These are phyloP conservation scores for Megalopta genalis DNA, from an alignment of 1,140 invertebrate species.

Conservation along the genomic window DNA sequence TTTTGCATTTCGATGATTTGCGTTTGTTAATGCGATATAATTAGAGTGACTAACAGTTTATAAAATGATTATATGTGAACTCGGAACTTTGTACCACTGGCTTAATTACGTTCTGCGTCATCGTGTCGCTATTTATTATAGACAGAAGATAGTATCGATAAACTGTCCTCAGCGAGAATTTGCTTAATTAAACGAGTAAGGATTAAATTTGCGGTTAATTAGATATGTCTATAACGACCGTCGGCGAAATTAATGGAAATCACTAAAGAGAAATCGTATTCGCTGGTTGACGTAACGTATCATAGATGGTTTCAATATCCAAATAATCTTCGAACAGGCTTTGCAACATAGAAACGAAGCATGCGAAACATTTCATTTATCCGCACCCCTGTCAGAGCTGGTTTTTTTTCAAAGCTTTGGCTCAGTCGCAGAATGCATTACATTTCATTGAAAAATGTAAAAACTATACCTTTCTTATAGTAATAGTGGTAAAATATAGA, in stretches of 20 bases:
- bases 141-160: conserved; percentile 21
- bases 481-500: no score
- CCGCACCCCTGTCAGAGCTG: no score
- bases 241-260: neutral
- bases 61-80: conserved; percentile 1
- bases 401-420: no score
- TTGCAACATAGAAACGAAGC: no score
- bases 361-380: no score
- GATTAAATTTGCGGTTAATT: conserved; percentile 31
- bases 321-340: no score
- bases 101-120: conserved; percentile 1
- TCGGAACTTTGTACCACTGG: neutral
- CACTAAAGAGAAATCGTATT: neutral
- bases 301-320: no score
- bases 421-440: no score
- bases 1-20: no score
- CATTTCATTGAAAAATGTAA: no score
- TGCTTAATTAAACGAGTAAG: conserved; percentile 4
- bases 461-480: no score
- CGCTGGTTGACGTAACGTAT: no score
- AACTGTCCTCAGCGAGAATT: conserved; percentile 13
- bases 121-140: conserved; percentile 14
- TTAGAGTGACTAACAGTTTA: neutral
- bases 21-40: neutral
- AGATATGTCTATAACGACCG: conserved; percentile 2